Base-by-base conservation (phyloP, 2,797 vertebrate genomes). In the Enteromius treurensis region DNA sequence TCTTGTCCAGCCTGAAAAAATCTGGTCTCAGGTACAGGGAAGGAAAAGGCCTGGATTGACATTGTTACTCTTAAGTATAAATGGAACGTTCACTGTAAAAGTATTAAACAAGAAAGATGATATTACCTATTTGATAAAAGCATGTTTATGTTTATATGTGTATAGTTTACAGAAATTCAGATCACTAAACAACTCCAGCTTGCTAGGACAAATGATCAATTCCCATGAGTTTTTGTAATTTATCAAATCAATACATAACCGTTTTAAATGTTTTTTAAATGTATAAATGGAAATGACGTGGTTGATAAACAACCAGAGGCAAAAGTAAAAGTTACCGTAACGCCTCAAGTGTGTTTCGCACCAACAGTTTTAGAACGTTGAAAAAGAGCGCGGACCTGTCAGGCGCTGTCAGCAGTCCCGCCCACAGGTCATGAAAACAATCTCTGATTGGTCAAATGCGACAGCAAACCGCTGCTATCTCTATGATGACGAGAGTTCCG, bases 11-110 rank as follows among this genome's bases (percentile, higher is more conserved):
- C 93, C 87, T 92, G 94, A 89, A 97, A 87, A 84, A 95, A 91
- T 10, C 96, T 92, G 0, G 94, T 96, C 91, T 96, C 95, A 42
- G 95, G 93, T 34, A 93, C 32, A 0, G 95, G 95, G 85, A 94
- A 96, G 3, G 92, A 93, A 87, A 96, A 96, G 10, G 91, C 65
- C 84, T 94, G 95, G 86, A 96, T 87, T 29, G 94, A 76, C 95
- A 96, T 96, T 71, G 83, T 86, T 85, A 53, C 34, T 77, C 14
- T 55, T 15, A 3, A 75, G 4, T 17, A n/a, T 47, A 42, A 73
- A 53, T 42, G 19, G 42, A 51, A n/a, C 5, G 77, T 67, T n/a
- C 73, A 65, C 55, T 14, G 26, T 1, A 84, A 81, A 86, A 67
- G 68, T 11, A 49, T 55, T 34, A 53, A 68, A 42, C 4, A 76